Base-by-base conservation (phyloP, 2,888 invertebrate species). In the Andricus curvator region DNA sequence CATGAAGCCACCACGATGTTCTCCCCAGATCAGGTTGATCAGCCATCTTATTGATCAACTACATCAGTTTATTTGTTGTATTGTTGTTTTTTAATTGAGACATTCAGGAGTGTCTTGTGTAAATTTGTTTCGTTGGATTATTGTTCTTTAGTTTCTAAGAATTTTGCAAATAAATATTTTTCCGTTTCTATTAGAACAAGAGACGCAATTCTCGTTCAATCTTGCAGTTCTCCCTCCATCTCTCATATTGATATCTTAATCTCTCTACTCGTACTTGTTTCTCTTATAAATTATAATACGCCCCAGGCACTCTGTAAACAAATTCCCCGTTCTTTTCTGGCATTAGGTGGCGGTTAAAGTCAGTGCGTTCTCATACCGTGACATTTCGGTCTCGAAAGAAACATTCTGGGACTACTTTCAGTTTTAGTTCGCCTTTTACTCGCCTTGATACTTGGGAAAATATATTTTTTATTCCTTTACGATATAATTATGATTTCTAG, bases 331-430 rank as follows among this genome's bases (percentile, higher is more conserved):
- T 33, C 37, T 51, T 74, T 74, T 74, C 74, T 70, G 48, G 51
- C 70, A 51, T 70, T 70, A 70, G 25, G 2, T 56, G 56, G 74
- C 56, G 56, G n/a, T 74, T 74, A 74, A 74, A 74, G 74, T 56
- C 56, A 74, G 74, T 74, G 74, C 74, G 74, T 74, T 74, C 51
- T 56, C 74, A 74, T 74, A 56, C 56, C 74, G 29, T 74, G 74
- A 74, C 74, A 74, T 74, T 74, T 74, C 51, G 56, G 74, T 74
- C 74, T 74, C 29, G 56, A 56, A 70, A 74, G 25, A 25, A 62
- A 29, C 62, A 62, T 62, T 62, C 56, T n/a, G 33, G 74, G 56
- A 74, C 74, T 74, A 74, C 74, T 74, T 74, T 74, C 74, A 74
- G n/a, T 74, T 74, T 56, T 11, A 51, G 29, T 56, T 70, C 33